Percentiles rank a stretch among this genome's conserved stretches.
Conservation (phyloP, 2,888 invertebrate genomes). For the Ormyrus rosae region DNA sequence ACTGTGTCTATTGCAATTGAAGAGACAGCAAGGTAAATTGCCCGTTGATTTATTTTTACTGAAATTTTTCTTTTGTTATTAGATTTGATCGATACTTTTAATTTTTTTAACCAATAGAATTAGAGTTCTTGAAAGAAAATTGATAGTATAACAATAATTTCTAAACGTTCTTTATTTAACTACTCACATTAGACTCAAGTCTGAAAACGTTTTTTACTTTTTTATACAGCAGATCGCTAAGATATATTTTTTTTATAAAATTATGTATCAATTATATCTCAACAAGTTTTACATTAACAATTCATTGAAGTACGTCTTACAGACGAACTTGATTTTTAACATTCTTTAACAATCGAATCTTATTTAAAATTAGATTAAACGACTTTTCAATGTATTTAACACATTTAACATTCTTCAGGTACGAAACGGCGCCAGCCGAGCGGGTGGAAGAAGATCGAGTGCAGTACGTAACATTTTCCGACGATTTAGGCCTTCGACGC, state of each 20-base stretch:
- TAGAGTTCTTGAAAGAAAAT: too few relatives aligned
- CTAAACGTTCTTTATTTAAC: too few relatives aligned
- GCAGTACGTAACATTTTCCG: conserved; percentile 64
- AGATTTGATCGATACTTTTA: neutral
- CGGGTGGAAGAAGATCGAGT: conserved; percentile 67
- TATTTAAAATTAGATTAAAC: too few relatives aligned
- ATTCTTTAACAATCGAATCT: neutral
- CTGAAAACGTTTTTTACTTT: too few relatives aligned
- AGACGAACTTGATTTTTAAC: neutral
- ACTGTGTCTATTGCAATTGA: conserved; percentile 74
- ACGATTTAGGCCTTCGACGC: conserved; percentile 65
- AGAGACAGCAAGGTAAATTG: conserved; percentile 72
- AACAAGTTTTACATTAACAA: too few relatives aligned
- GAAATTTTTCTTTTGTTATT: neutral
- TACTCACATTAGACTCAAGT: too few relatives aligned
- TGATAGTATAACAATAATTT: too few relatives aligned
- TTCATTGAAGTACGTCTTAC: neutral
- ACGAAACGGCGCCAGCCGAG: conserved; percentile 68
- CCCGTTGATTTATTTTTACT: conserved; percentile 36
- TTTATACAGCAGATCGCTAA: too few relatives aligned
- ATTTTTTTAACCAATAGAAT: too few relatives aligned
- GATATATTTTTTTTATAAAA: too few relatives aligned
- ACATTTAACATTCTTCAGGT: conserved; percentile 60
- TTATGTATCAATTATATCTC: too few relatives aligned
- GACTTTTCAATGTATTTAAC: neutral